phyloP scores from a whole-genome alignment of 2,797 vertebrate genomes.

The Arremon brunneinucha region DNA sequence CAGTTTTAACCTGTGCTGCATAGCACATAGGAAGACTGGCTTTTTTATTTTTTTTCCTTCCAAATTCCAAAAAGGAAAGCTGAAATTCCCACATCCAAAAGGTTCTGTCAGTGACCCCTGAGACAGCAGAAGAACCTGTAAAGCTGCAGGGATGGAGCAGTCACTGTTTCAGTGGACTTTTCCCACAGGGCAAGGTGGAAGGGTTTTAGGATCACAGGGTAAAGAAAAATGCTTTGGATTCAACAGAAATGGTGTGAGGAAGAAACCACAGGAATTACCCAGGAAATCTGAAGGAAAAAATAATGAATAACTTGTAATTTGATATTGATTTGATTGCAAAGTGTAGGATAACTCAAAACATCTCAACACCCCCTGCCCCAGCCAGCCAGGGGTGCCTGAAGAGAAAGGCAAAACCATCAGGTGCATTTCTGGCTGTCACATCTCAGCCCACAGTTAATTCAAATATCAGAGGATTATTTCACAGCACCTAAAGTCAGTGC shows the following conservation, averaged over 20 bases:
- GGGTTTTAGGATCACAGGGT: not conserved
- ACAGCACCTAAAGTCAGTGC: not conserved
- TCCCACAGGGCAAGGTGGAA: not conserved
- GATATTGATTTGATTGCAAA: not conserved
- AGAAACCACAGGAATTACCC: not conserved
- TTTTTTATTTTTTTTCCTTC: not conserved
- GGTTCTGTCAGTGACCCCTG: not conserved
- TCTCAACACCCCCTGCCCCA: not conserved
- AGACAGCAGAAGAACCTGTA: not conserved
- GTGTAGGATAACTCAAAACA: not conserved
- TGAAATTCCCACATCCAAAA: not conserved
- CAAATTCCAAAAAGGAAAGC: not conserved
- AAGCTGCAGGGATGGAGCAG: not conserved
- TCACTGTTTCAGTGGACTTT: not conserved
- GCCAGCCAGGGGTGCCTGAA: not conserved
- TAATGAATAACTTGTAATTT: not conserved
- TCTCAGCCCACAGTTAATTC: not conserved
- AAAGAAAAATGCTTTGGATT: not conserved
- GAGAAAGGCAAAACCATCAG: not conserved
- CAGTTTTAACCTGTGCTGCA: not conserved
- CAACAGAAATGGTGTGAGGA: not conserved
- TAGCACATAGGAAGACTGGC: not conserved
- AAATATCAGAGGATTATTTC: not conserved
- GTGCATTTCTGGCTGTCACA: not conserved
- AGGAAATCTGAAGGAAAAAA: not conserved